Base-by-base conservation (phyloP, 2,888 invertebrate species). In the Noctua fimbriata region DNA sequence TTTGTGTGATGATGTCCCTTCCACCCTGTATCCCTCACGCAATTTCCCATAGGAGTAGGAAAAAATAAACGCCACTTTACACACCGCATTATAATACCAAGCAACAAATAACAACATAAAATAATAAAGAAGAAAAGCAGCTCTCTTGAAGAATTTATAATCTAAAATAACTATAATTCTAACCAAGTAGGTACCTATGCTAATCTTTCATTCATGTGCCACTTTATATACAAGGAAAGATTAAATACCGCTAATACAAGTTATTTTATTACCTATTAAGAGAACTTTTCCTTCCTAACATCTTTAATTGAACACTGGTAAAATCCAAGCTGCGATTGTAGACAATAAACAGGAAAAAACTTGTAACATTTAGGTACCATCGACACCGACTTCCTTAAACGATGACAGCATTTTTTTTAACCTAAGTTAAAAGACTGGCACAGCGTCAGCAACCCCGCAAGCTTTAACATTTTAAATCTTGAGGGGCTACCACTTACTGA, bases 291-390 rank as follows among this genome's bases (percentile, higher is more conserved):
- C 85, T 84, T 85, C 72, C 47, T 69, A 21, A 7, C 2, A 47
- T 69, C 28, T 74, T 85, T 63, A 73, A 75, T 49, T 32, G 52
- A 44, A 4, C 18, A 14, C 41, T 73, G 82, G 85, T 78, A 78
- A 82, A 82, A 73, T 60, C 84, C 85, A 85, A 70, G 5, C 60
- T 58, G 16, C 24, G 24, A 60, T 67, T 60, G 9, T 9, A 66
- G 16, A 73, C 60, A 67, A 63, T 49, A 32, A 58, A 82, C 72
- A 82, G 85, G 84, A 85, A 85, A 83, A 83, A 69, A 18, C 66
- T 58, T 58, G 18, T 41, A 70, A 32, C 14, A 41, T 44, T 41
- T 70, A 78, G 18, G 78, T 73, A 73, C 41, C 44, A 36, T 24
- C 14, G 21, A 44, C 32, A 63, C 78, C 41, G 7, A 16, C 32